These are phyloP conservation scores for Spermophilus dauricus DNA, from an alignment of 2,113 vertebrate genomes.

Conservation along the genomic window DNA sequence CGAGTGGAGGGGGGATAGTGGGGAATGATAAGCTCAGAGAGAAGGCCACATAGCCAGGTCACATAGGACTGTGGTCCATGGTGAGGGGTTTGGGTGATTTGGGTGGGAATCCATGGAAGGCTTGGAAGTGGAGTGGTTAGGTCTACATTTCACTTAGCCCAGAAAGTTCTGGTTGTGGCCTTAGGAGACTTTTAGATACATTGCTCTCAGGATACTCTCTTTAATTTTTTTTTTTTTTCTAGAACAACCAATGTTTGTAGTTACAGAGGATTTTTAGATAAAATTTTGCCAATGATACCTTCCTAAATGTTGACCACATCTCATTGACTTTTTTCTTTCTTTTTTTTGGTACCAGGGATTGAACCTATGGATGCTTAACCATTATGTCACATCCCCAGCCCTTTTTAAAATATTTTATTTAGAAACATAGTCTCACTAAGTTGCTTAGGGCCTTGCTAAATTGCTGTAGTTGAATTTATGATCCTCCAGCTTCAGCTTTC, in stretches of 20 bases:
- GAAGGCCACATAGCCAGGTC: background rate
- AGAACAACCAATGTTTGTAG: background rate
- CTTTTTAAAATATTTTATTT: no score
- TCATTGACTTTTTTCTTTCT: no score
- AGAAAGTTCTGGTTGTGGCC: background rate
- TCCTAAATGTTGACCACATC: no score
- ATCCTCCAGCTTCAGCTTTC: no score
- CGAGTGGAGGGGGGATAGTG: background rate
- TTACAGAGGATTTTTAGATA: constrained; percentile 19
- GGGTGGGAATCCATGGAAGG: background rate
- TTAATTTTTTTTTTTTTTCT: background rate
- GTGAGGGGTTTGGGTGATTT: no score
- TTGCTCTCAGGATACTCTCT: background rate
- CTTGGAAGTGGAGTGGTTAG: fast-evolving
- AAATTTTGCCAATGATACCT: no score
- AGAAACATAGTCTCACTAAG: no score
- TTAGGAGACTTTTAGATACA: background rate
- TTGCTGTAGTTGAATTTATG: no score
- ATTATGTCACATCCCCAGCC: no score
- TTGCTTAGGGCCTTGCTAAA: no score
- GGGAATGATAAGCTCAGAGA: background rate
- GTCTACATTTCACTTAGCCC: background rate
- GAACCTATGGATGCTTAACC: no score
- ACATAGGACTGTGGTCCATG: fast-evolving
- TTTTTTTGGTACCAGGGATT: no score